Base-by-base conservation (phyloP, 92 coral and sea anemone genomes). In the Heteractis magnifica region DNA sequence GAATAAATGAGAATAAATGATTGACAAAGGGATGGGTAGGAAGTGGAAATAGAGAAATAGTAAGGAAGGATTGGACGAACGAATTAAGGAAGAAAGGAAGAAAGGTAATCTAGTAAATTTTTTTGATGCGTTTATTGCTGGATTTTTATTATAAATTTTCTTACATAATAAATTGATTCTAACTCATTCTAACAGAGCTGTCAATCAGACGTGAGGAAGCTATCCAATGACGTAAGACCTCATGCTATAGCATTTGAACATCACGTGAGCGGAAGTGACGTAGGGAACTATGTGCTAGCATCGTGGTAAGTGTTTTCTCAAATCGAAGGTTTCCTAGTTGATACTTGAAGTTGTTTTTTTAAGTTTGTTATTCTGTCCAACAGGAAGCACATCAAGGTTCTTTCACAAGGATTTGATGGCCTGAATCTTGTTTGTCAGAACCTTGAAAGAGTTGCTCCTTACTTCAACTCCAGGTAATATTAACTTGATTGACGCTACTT, bases 171-270 rank as follows among this genome's bases (percentile, higher is more conserved):
- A 20, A 16, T 53, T 10, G 9, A 26, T 7, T 68, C 14, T 58
- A 15, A 34, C 51, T 58, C 2, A 7, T 59, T 49, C 10, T 65
- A 75, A 18, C 88, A 93, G 97, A 60, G 79, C 65, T 87, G 91
- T 59, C 79, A 79, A 51, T 51, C 68, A 10, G 75, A 84, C 44
- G 90, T 86, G 23, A 82, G 79, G 21, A 79, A 72, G 3, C 78
- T 93, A 16, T 68, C 75, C 18, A 84, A 76, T 60, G 83, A 83
- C 9, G 71, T 93, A 78, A 85, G 92, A 12, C 93, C 92, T 3
- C 77, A 80, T 48, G 93, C 91, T 76, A 90, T 94, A 51, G 82
- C 83, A 71, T 78, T 90, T 81, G 92, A 86, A 76, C 52, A 15
- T 77, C 84, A 62, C 70, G 85, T 85, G 83, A 68, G 83, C 78